Evolutionary conservation across 2,113 vertebrate genomes (phyloP).

Genomic region (Apeltes quadracus): DNA sequence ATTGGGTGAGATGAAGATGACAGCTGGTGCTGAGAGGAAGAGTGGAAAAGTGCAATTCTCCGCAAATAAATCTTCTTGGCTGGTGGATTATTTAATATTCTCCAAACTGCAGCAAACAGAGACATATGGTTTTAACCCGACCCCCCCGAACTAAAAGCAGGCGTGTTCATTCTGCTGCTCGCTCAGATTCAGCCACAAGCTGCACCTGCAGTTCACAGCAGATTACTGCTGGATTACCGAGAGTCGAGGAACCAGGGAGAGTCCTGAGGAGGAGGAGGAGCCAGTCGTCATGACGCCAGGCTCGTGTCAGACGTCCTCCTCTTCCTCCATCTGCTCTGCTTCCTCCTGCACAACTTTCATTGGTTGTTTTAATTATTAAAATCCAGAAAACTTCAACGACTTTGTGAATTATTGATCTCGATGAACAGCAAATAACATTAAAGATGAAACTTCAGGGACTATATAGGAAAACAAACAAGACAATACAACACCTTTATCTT

Average conservation of each 20-base stretch:
- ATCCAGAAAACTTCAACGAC: too few species aligned
- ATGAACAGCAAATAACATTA: not conserved
- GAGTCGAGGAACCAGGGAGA: constrained; percentile 1
- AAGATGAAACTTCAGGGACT: not conserved
- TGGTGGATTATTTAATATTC: constrained; percentile 8
- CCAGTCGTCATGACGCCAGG: not conserved
- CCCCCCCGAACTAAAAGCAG: not conserved
- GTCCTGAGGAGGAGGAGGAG: not conserved
- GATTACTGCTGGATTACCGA: not conserved
- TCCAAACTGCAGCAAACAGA: not conserved
- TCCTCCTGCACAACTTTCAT: too few species aligned
- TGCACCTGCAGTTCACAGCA: constrained; percentile 1
- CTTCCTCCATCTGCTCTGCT: not conserved
- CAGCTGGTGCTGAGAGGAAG: constrained; percentile 4
- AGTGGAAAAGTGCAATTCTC: constrained; percentile 5
- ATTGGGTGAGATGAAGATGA: not conserved
- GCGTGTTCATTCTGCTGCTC: not conserved
- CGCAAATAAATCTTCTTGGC: not conserved
- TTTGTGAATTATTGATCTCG: too few species aligned
- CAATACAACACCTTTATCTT: not conserved
- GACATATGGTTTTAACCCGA: not conserved
- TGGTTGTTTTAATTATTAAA: too few species aligned
- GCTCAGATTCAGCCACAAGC: not conserved
- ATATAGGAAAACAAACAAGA: not conserved
- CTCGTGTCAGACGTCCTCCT: not conserved